Evolutionary conservation across 2,888 invertebrate genomes (phyloP).

Genomic region (Tholera decimalis): DNA sequence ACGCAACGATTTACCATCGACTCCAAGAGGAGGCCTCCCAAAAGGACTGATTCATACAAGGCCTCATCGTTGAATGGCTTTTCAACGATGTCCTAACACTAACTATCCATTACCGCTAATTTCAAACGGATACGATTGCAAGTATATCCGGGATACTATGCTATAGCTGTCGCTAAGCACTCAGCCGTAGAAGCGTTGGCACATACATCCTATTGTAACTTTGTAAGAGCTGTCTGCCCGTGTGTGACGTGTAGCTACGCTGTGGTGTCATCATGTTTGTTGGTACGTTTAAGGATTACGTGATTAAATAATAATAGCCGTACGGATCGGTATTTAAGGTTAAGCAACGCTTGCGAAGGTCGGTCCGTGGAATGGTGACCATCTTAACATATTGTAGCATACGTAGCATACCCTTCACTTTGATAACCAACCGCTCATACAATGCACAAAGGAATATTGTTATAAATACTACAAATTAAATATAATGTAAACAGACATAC

Average conservation of each 20-base stretch:
- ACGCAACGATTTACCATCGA: no score
- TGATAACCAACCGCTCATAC: no score
- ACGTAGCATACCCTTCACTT: no score
- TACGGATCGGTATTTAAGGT: no score
- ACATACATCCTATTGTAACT: conserved; percentile 23
- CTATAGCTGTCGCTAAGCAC: conserved; percentile 29
- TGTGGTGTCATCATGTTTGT: conserved; percentile 1
- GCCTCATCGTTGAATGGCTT: background rate
- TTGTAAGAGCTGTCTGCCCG: conserved; percentile 23
- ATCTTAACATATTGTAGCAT: no score
- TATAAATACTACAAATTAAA: no score
- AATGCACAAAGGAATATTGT: no score
- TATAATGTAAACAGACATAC: no score
- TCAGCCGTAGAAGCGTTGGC: conserved; percentile 43
- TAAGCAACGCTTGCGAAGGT: no score
- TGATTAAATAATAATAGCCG: no score
- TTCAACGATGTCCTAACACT: conserved; percentile 9
- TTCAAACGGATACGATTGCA: conserved; percentile 50
- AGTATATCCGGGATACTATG: conserved; percentile 50
- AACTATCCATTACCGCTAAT: conserved; percentile 16
- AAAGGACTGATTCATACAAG: conserved; percentile 5
- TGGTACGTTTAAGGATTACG: background rate
- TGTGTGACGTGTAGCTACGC: conserved; percentile 8
- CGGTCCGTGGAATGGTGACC: no score
- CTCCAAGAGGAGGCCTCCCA: no score